phyloP scores from a whole-genome alignment of 2,113 vertebrate species.

The Oncorhynchus nerka region DNA sequence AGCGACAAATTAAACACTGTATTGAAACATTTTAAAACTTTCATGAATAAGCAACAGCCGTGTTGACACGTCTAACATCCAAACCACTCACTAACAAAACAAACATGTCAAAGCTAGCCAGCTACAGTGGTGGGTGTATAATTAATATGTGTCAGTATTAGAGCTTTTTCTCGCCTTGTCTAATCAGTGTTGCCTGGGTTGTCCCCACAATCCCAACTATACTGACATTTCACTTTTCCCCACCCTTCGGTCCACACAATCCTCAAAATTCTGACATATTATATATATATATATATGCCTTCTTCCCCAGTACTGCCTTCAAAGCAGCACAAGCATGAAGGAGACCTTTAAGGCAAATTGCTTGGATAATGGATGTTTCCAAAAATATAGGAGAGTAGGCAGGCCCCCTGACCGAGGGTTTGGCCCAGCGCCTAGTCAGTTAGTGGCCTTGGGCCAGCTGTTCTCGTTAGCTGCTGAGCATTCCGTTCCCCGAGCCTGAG shows the following conservation, averaged over 20 bases:
- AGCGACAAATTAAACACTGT: conserved; percentile 23
- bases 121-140: neutral
- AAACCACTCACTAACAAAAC: conserved; percentile 2
- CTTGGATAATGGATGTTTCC: conserved; percentile 72
- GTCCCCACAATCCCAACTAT: neutral
- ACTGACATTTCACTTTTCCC: too few relatives aligned
- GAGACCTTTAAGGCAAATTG: conserved; percentile 68
- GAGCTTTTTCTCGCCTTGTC: neutral
- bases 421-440: conserved; percentile 53
- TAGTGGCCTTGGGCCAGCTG: conserved; percentile 32
- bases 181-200: neutral
- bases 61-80: conserved; percentile 27
- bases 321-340: conserved; percentile 27
- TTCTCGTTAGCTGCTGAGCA: conserved; percentile 33
- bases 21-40: conserved; percentile 9
- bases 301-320: conserved; percentile 20
- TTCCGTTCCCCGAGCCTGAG: conserved; percentile 23
- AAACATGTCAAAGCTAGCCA: neutral
- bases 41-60: conserved; percentile 27
- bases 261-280: neutral
- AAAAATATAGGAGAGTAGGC: conserved; percentile 70
- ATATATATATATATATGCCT: too few relatives aligned
- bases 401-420: conserved; percentile 56
- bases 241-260: neutral
- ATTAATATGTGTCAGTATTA: neutral